Base-by-base conservation (phyloP, 2,888 invertebrate genomes). In the Mythimna pallens region DNA sequence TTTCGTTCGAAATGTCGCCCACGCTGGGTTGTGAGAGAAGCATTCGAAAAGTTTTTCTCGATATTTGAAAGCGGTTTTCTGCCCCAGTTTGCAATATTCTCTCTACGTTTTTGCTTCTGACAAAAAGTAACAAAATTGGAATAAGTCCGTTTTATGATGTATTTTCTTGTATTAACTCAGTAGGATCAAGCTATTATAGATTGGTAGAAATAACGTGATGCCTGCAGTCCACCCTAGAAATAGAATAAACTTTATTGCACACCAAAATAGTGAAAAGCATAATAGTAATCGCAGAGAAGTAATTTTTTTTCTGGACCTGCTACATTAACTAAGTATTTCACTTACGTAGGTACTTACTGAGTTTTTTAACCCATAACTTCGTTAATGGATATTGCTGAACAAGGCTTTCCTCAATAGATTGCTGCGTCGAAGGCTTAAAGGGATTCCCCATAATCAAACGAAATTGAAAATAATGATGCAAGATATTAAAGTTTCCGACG, bases 391-490 rank as follows among this genome's bases (percentile, higher is more conserved):
- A 78, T 57, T 78, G 22, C 50, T 50, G 17, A 50, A 17, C 61
- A 61, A 73, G 12, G 40, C 30, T 61, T 20, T 22, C 68, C 25
- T 55, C 69, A 64, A 78, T 36, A 58, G 40, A 68, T 81, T 64
- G 30, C 47, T 57, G 12, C 52, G 40, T 30, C 52, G 55, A 43
- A 57, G 50, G 63, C 65, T 78, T 36, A 30, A 0, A 70, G 25
- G 58, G 82, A 82, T 78, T 65, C 50, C 14, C 70, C 14, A 59
- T 78, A 78, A 78, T 82, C 58, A 82, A 54, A 63, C 40, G 40
- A 82, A 78, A 78, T 78, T 78, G 78, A 78, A 78, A 78, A 66
- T 78, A 78, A 78, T 71, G 82, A 82, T 82, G 78, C 70, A 55
- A 77, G 78, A 64, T 78, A 78, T 82, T 78, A 78, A 82, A 82